Evolutionary conservation across 2,888 invertebrate genomes (phyloP).

Genomic region (Meganola albula): DNA sequence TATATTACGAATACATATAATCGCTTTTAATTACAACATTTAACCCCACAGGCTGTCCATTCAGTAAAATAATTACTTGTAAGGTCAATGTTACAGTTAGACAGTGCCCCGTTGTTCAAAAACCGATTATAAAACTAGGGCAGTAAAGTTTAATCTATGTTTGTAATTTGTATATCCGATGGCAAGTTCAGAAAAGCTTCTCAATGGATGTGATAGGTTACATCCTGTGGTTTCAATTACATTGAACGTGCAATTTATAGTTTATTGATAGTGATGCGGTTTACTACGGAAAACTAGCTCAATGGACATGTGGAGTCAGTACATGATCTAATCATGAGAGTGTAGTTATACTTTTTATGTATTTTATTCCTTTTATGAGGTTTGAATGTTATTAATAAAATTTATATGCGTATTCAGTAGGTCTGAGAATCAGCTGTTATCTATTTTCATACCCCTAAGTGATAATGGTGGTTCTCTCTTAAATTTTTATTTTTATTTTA

Average conservation of each 20-base stretch:
- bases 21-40: conserved; percentile 29
- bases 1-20: conserved; percentile 27
- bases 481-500: no score
- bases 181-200: conserved; percentile 51
- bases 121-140: conserved; percentile 23
- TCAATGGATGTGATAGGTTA: conserved; percentile 62
- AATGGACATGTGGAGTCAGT: conserved; percentile 12
- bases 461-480: no score
- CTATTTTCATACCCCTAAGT: no score
- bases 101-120: conserved; percentile 22
- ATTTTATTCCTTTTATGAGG: no score
- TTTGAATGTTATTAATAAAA: no score
- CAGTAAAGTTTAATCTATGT: conserved; percentile 27
- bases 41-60: conserved; percentile 35
- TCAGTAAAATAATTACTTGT: conserved; percentile 41
- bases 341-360: no score
- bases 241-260: conserved; percentile 52
- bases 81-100: conserved; percentile 51
- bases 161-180: conserved; percentile 19
- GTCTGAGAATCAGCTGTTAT: no score
- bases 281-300: conserved; percentile 21
- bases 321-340: no score
- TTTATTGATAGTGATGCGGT: conserved; percentile 48
- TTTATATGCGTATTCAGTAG: no score
- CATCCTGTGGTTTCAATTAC: conserved; percentile 72